Base-by-base conservation (phyloP, 1,140 invertebrate species). In the Drosophila ficusphila region DNA sequence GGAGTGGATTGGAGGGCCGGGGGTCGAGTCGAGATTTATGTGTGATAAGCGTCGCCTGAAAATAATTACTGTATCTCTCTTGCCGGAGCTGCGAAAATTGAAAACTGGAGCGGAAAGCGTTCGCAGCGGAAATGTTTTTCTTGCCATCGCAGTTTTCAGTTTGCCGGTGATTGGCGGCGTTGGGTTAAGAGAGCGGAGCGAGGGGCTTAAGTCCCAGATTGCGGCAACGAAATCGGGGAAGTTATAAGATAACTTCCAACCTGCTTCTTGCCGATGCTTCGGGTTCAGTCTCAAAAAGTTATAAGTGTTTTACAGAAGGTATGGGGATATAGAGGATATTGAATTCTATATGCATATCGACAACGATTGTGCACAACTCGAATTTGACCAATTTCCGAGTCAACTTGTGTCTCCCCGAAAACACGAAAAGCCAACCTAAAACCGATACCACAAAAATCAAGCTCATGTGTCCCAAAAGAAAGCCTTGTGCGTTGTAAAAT, bases 41-140 rank as follows among this genome's bases (percentile, higher is more conserved):
- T 86, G 81, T 86, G 81, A 86, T 86, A 86, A 86, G 81, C 81
- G 81, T 86, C 82, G 81, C 81, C 82, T 86, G 82, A 81, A 86
- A 86, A 86, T 86, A 86, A 86, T 86, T 86, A 86, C 82, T 86
- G 82, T 76, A 77, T 81, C 81, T 85, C 62, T 33, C 19, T 41
- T 33, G 38, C 52, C 46, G 48, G 39, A 57, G 61, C 76, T 65
- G 76, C 72, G 67, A 88, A 86, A 81, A 86, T 88, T 88, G 82
- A 86, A 86, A 86, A 88, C 76, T 86, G 51, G 82, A 86, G 81
- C 81, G 81, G 82, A 86, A 86, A 86, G 51, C 82, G 77, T 65
- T 77, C 41, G 54, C 68, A 86, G 62, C 81, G 81, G 81, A 86
- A 86, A 86, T 86, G 81, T 88, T 85, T 78, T 85, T 61, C 27